Evolutionary conservation across 2,888 invertebrate genomes (phyloP), one percentile per base, ranked within the genome.

Genomic region (Stomorhina lunata): DNA sequence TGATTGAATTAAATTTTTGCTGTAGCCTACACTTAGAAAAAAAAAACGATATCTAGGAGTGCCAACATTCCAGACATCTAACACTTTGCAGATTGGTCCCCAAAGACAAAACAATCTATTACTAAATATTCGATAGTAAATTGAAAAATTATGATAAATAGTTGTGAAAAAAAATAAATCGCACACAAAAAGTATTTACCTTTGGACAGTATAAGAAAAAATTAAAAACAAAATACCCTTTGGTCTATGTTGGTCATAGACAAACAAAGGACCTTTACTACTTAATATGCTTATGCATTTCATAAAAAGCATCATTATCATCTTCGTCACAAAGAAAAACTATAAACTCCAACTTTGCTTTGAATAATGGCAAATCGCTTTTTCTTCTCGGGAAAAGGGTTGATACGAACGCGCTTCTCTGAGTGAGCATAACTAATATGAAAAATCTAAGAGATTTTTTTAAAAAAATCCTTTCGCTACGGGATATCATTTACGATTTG

Each of bases 81-180:
- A 43, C 40, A 65, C 53, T 37, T 10, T 57, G 12, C 34, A 4
- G 61, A 63, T 50, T 76, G 37, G 72, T 81, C 66, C 68, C 77
- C 61, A 34, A 48, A 65, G 77, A 78, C 78, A 59, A 45, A 50
- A 71, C 34, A 45, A 29, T 4, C n/a, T n/a, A n/a, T n/a, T n/a
- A n/a, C n/a, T n/a, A n/a, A 2, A 9, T 32, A 17, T 29, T 55
- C 61, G 32, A 86, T 87, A 86, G 86, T 88, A 89, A 90, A 90
- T 90, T 90, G 90, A 90, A 90, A 90, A 90, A 90, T 90, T 90
- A 90, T 90, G 90, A 89, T 90, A 90, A 90, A 89, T 89, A 89
- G 89, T 84, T 43, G 34, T 0, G 32, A 25, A 59, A 88, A 72
- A 27, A 43, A 12, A 34, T 9, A 76, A 66, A 68, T 40, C 53